Evolutionary conservation across 2,797 vertebrate species (phyloP).

Genomic region (Clamator glandarius): DNA sequence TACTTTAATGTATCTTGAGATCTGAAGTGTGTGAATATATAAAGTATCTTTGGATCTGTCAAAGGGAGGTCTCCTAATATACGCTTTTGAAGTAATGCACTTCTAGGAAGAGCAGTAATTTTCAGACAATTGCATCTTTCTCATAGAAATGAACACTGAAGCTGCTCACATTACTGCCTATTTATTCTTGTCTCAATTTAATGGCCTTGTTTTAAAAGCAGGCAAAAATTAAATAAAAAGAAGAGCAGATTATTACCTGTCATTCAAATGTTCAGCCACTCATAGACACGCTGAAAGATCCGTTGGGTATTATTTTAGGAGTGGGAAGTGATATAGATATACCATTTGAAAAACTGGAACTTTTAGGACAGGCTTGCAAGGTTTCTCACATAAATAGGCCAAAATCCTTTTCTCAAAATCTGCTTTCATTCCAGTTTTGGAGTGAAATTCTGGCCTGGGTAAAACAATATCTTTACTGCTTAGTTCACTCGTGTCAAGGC

Average conservation of each 20-base stretch:
- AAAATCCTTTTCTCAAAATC: background rate
- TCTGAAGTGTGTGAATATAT: background rate
- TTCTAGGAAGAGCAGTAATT: background rate
- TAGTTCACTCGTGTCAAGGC: background rate
- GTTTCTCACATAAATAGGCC: background rate
- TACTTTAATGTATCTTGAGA: background rate
- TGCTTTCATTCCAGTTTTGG: background rate
- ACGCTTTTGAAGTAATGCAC: background rate
- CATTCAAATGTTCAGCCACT: background rate
- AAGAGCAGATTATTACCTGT: fast-evolving
- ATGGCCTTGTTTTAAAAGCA: background rate
- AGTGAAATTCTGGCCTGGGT: background rate
- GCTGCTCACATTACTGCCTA: background rate
- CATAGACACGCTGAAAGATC: background rate
- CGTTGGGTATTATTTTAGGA: background rate
- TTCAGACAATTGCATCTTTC: background rate
- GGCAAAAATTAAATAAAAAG: background rate
- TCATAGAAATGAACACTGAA: background rate
- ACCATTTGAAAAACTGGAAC: background rate
- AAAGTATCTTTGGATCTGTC: background rate
- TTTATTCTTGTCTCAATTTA: background rate
- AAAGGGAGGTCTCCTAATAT: background rate
- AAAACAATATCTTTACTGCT: background rate
- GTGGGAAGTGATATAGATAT: background rate
- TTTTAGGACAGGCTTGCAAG: background rate